These are phyloP conservation scores for Minunthozetes semirufus DNA, from an alignment of 2,888 invertebrate species.

Conservation along the genomic window DNA sequence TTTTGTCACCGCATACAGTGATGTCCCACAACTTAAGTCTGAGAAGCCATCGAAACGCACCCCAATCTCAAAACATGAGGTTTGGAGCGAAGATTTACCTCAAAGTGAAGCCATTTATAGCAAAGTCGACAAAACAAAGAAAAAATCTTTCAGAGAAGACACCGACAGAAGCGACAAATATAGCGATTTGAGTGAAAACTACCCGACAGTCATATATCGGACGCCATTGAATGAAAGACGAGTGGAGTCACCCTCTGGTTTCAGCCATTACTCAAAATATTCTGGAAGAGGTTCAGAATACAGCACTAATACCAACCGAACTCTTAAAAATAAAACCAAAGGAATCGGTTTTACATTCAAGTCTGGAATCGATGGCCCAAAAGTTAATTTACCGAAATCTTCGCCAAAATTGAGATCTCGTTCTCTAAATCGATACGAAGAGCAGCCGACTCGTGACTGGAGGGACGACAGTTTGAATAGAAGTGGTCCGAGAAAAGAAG, in stretches of 20 bases:
- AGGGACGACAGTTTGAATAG: neutral
- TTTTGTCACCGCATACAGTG: constrained; percentile 42
- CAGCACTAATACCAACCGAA: neutral
- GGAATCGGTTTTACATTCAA: constrained; percentile 32
- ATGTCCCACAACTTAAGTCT: constrained; percentile 40
- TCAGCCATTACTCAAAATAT: constrained; percentile 12
- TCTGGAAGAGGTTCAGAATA: neutral
- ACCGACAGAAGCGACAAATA: neutral
- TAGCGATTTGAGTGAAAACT: neutral
- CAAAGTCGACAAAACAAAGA: constrained; percentile 42
- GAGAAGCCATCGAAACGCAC: constrained; percentile 19
- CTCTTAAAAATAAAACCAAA: constrained; percentile 32
- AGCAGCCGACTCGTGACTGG: neutral
- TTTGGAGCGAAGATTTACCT: neutral
- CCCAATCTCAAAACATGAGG: constrained; percentile 24
- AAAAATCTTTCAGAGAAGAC: constrained; percentile 7
- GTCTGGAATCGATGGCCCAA: constrained; percentile 21
- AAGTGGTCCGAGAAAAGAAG: neutral
- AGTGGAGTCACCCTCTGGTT: neutral
- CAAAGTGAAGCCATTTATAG: constrained; percentile 41
- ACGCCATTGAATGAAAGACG: constrained; percentile 33
- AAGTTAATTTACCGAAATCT: constrained; percentile 27
- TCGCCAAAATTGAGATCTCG: neutral
- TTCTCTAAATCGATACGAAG: constrained; percentile 1
- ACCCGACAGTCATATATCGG: constrained; percentile 21